phyloP scores from a whole-genome alignment of 2,113 vertebrate genomes.

The Leucopternis melanops region DNA sequence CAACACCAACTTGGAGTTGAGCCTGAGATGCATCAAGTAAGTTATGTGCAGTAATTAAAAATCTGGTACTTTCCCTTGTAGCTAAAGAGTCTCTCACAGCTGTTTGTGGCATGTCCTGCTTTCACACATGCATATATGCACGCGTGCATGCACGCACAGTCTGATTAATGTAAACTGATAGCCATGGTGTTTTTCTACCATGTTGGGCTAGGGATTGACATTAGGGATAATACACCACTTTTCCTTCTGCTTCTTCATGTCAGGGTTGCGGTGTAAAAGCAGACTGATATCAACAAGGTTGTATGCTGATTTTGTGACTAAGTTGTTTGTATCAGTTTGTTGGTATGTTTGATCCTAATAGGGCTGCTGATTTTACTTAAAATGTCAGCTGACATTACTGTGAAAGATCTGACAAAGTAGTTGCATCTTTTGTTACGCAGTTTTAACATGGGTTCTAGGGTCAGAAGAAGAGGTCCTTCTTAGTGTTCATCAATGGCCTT shows the following conservation, averaged over 20 bases:
- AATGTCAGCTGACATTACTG: neutral
- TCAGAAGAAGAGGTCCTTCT: neutral
- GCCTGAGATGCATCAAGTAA: neutral
- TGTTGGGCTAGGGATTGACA: neutral
- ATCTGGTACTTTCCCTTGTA: neutral
- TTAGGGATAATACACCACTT: neutral
- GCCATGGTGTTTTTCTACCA: accelerated
- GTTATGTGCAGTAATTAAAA: neutral
- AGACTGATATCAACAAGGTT: neutral
- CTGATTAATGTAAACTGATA: neutral
- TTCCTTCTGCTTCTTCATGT: neutral
- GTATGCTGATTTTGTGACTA: neutral
- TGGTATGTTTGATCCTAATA: neutral
- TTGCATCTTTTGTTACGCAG: neutral
- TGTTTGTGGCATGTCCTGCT: neutral
- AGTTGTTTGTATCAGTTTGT: neutral
- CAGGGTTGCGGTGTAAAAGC: neutral
- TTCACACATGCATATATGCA: neutral
- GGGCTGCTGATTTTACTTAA: neutral
- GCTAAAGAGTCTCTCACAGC: neutral
- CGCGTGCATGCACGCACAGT: accelerated
- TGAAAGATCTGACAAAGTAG: neutral
- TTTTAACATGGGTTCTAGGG: accelerated
- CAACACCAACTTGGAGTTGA: neutral
- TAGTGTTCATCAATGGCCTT: neutral